These are phyloP conservation scores for Micromussa lordhowensis DNA, from an alignment of 92 coral and sea anemone genomes.

Conservation along the genomic window DNA sequence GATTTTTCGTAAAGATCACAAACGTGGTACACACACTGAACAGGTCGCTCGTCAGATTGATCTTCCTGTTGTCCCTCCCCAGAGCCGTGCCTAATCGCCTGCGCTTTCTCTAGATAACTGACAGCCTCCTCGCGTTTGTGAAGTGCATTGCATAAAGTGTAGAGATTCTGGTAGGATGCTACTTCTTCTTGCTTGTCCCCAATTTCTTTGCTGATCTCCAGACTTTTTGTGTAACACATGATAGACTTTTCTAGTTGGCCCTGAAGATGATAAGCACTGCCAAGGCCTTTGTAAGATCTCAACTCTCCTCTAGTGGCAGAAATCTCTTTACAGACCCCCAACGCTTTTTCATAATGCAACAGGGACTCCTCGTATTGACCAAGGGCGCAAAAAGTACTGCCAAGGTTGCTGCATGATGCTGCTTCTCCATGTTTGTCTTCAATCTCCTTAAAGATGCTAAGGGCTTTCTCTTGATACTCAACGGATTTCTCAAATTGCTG, in stretches of 20 bases:
- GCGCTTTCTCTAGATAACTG: neutral
- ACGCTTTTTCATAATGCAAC: constrained; percentile 19
- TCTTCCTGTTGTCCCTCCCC: constrained; percentile 5
- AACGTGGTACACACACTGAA: constrained; percentile 34
- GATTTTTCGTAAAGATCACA: constrained; percentile 31
- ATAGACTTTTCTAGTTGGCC: constrained; percentile 17
- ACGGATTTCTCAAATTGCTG: constrained; percentile 13
- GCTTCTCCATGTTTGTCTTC: constrained; percentile 42
- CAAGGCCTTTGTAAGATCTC: constrained; percentile 13
- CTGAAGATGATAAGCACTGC: constrained; percentile 19
- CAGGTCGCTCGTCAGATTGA: neutral
- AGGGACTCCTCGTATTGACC: constrained; percentile 30
- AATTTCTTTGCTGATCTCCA: constrained; percentile 31
- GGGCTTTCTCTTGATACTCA: constrained; percentile 22
- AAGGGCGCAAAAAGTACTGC: neutral
- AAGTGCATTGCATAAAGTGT: neutral
- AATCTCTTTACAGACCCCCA: constrained; percentile 23
- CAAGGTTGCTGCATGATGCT: constrained; percentile 29
- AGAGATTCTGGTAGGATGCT: constrained; percentile 22
- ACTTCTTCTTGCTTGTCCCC: constrained; percentile 32
- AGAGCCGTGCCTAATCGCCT: neutral
- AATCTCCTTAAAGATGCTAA: constrained; percentile 29
- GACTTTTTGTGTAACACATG: constrained; percentile 1
- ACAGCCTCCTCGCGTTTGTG: constrained; percentile 28
- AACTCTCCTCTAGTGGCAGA: constrained; percentile 2